These are phyloP conservation scores for Phania funesta DNA, from an alignment of 2,888 invertebrate genomes.

Conservation along the genomic window DNA sequence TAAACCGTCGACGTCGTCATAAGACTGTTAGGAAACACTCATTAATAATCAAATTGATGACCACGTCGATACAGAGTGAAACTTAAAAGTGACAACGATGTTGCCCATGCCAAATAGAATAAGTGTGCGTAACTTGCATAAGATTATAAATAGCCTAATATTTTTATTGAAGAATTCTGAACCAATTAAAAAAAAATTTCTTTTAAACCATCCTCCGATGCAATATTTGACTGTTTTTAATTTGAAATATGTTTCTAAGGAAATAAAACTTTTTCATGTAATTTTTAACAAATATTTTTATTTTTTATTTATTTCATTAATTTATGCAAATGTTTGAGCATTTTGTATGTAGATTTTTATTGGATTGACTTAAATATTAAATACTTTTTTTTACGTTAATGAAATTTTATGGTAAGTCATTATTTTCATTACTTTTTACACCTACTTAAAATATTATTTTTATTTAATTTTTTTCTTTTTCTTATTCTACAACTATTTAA, in stretches of 20 bases:
- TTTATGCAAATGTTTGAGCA: conserved; percentile 66
- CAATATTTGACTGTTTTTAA: too few relatives aligned
- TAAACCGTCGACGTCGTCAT: too few relatives aligned
- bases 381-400: conserved; percentile 42
- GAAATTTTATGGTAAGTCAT: conserved; percentile 50
- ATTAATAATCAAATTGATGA: too few relatives aligned
- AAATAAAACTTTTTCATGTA: conserved; percentile 7
- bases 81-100: too few relatives aligned
- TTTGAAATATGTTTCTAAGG: neutral
- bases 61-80: too few relatives aligned
- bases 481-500: conserved; percentile 40
- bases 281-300: conserved; percentile 66
- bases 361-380: conserved; percentile 55
- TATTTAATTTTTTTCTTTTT: conserved; percentile 25
- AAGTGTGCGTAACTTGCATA: too few relatives aligned
- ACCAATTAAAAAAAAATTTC: too few relatives aligned
- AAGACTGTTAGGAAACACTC: too few relatives aligned
- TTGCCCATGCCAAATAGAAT: too few relatives aligned
- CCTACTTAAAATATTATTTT: conserved; percentile 52
- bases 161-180: too few relatives aligned
- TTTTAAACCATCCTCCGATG: too few relatives aligned
- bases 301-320: conserved; percentile 48
- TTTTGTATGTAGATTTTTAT: conserved; percentile 50
- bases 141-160: too few relatives aligned
- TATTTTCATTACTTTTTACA: conserved; percentile 59